Base-by-base conservation (phyloP, 92 coral and sea anemone genomes). In the Paramuricea clavata region DNA sequence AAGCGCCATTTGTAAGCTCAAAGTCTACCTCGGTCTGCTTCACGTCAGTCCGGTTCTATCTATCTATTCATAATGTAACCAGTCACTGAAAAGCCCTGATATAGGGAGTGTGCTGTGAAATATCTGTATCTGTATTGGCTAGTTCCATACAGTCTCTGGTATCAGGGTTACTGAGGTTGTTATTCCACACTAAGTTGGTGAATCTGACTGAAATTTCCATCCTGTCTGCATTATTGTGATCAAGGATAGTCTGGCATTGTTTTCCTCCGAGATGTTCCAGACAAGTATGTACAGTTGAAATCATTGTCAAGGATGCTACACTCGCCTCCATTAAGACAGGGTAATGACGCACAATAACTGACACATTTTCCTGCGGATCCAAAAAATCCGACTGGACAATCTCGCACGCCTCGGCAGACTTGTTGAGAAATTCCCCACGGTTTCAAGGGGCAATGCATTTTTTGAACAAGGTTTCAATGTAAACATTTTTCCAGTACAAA, bases 241-340 rank as follows among this genome's bases (percentile, higher is more conserved):
- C 88, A 60, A 41, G 26, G 43, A 88, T 65, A 22, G 16, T 21
- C 74, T 88, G 61, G 56, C 92, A 88, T 65, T 26, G 52, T 22
- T 47, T 67, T 13, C 92, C 92, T 16, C 34, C 36, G 22, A 88
- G 81, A 60, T 57, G 33, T 19, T 67, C 26, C 13, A 85, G 49
- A 67, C 92, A 88, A 36, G 85, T n/a, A n/a, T n/a, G n/a, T 64
- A 69, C 92, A 88, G 59, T 47, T 76, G 47, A 82, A 88, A 12
- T 76, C 88, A 13, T 54, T 54, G 42, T 64, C 74, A 47, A 82
- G 67, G 78, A 83, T 68, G 4, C 32, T 30, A 62, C 92, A 88
- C 62, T 54, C 56, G 12, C 84, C 92, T 35, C 92, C 92, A 68
- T 88, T 88, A 49, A 75, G 71, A 62, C 92, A 88, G 36, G 88